Conservation (phyloP, 2,888 invertebrate genomes). For the Erpobdella octoculata region DNA sequence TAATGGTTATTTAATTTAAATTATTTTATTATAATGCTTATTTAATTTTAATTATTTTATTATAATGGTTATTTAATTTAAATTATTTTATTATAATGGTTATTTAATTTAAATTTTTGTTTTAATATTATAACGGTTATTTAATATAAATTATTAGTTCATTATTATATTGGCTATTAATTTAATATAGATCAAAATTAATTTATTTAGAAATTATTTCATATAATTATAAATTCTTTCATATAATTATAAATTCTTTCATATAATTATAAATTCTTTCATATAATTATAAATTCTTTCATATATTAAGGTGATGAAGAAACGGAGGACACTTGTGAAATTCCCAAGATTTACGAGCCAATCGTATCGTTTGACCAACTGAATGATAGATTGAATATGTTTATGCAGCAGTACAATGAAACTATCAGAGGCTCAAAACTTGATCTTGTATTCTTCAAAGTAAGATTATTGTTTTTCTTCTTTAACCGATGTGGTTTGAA, state of each 20-base stretch:
- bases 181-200: background rate
- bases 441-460: conserved; percentile 54
- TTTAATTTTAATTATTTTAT: background rate
- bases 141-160: background rate
- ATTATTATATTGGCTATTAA: background rate
- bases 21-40: background rate
- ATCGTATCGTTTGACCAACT: conserved; percentile 65
- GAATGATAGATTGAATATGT: conserved; percentile 51
- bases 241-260: background rate
- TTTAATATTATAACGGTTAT: background rate
- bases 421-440: conserved; percentile 50
- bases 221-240: background rate
- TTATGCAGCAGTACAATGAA: conserved; percentile 51
- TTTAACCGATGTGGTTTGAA: too few species aligned
- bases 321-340: background rate
- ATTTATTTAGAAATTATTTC: background rate
- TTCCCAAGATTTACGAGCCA: conserved; percentile 79
- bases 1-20: background rate
- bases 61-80: background rate
- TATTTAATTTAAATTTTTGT: background rate
- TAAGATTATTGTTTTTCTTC: conserved; percentile 31
- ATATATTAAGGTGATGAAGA: background rate
- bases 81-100: background rate
- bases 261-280: background rate
- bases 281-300: background rate